These are phyloP conservation scores for Drosophila planitibia DNA, from an alignment of 2,888 invertebrate genomes.

Conservation along the genomic window DNA sequence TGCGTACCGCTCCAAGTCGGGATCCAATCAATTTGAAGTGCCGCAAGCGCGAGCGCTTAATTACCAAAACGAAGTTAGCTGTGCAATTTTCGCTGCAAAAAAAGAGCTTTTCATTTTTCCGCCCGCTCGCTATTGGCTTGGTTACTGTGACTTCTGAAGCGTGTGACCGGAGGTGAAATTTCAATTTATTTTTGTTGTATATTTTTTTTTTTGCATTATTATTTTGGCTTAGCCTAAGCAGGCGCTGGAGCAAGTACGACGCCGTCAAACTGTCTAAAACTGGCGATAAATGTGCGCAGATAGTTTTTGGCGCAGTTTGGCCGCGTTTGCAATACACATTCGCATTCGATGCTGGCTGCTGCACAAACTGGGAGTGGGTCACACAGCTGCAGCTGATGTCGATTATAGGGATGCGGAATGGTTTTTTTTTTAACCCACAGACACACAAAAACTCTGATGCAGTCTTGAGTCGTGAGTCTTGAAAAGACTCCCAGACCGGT, in stretches of 20 bases:
- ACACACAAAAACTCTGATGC: constrained; percentile 19
- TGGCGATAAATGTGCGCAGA: constrained; percentile 75
- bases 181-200: constrained; percentile 20
- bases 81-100: constrained; percentile 16
- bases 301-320: constrained; percentile 61
- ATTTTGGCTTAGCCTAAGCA: constrained; percentile 48
- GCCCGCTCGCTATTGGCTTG: constrained; percentile 16
- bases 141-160: constrained; percentile 66
- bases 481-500: constrained; percentile 55
- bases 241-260: constrained; percentile 17
- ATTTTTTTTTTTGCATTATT: constrained; percentile 46
- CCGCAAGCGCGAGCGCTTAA: constrained; percentile 42
- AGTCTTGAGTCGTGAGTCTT: constrained; percentile 25
- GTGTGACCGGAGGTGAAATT: constrained; percentile 80
- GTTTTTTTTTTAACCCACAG: constrained; percentile 35
- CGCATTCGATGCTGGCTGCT: constrained; percentile 34
- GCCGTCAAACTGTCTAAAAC: constrained; percentile 55
- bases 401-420: constrained; percentile 73
- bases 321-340: constrained; percentile 53
- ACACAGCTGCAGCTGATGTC: constrained; percentile 70
- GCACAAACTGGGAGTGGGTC: constrained; percentile 80
- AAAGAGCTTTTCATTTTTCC: constrained; percentile 39
- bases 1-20: constrained; percentile 1
- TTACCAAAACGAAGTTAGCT: constrained; percentile 26
- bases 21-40: constrained; percentile 42